Percentiles rank a stretch among this genome's conserved stretches.
Conservation (phyloP, 2,888 invertebrate genomes). For the Parapristionchus giblindavisi region DNA sequence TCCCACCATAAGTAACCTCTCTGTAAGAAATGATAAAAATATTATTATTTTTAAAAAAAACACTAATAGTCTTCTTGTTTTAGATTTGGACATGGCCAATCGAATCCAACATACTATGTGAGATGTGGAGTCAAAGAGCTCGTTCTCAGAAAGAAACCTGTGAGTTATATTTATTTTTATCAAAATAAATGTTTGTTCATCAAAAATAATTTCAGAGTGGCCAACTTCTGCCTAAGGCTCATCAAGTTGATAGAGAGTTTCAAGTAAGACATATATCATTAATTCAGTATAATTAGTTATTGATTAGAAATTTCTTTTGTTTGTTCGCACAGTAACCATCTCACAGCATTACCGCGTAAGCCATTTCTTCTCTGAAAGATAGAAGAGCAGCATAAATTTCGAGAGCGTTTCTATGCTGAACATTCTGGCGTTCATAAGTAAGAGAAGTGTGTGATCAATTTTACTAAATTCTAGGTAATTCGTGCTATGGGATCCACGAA, state of each 20-base stretch:
- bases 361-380: too few relatives aligned
- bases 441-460: neutral
- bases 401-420: too few relatives aligned
- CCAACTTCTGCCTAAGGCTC: slow-evolving; percentile 72
- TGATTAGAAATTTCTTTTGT: neutral
- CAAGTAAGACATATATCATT: slow-evolving; percentile 70
- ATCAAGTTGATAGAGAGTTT: slow-evolving; percentile 72
- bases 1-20: too few relatives aligned
- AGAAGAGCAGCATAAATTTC: too few relatives aligned
- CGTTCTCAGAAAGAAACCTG: slow-evolving; percentile 73
- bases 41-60: too few relatives aligned
- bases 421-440: neutral
- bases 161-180: too few relatives aligned
- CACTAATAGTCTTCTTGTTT: too few relatives aligned
- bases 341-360: too few relatives aligned
- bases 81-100: slow-evolving; percentile 71
- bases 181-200: neutral
- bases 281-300: slow-evolving; percentile 43
- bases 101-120: slow-evolving; percentile 72
- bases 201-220: slow-evolving; percentile 69
- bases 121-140: slow-evolving; percentile 69
- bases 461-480: slow-evolving; percentile 70
- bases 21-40: too few relatives aligned
- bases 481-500: slow-evolving; percentile 69
- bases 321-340: too few relatives aligned